phyloP scores from a whole-genome alignment of 2,888 invertebrate species.

The Parnassius orleans region DNA sequence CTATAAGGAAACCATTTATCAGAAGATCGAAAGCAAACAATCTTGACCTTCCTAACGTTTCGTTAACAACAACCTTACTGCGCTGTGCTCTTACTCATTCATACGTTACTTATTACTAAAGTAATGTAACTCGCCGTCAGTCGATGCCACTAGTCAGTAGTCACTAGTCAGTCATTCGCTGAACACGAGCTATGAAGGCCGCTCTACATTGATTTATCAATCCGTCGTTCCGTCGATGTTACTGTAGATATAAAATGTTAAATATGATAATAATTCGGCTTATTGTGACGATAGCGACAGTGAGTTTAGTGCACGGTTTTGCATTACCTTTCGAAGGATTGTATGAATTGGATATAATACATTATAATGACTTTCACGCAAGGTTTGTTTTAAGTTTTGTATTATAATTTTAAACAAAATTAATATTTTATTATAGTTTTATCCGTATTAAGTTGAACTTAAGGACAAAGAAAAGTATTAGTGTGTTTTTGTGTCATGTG shows the following conservation, averaged over 20 bases:
- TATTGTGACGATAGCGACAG: slow-evolving; percentile 26
- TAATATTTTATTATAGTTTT: no score
- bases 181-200: slow-evolving; percentile 17
- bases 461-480: no score
- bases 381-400: slow-evolving; percentile 56
- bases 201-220: slow-evolving; percentile 2
- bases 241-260: slow-evolving; percentile 26
- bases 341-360: slow-evolving; percentile 79
- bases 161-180: slow-evolving; percentile 7
- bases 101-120: background rate
- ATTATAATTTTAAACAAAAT: background rate
- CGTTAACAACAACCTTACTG: background rate
- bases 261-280: slow-evolving; percentile 30
- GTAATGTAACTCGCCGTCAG: slow-evolving; percentile 1
- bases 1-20: background rate
- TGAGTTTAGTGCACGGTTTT: slow-evolving; percentile 42
- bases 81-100: background rate
- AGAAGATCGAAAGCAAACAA: background rate
- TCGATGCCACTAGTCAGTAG: no score
- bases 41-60: background rate
- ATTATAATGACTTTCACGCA: slow-evolving; percentile 81
- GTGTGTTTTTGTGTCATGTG: no score
- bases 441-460: no score
- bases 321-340: slow-evolving; percentile 63
- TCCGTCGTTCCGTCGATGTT: background rate